These are phyloP conservation scores for Phocoena phocoena DNA, from an alignment of 2,113 vertebrate genomes.

Conservation along the genomic window DNA sequence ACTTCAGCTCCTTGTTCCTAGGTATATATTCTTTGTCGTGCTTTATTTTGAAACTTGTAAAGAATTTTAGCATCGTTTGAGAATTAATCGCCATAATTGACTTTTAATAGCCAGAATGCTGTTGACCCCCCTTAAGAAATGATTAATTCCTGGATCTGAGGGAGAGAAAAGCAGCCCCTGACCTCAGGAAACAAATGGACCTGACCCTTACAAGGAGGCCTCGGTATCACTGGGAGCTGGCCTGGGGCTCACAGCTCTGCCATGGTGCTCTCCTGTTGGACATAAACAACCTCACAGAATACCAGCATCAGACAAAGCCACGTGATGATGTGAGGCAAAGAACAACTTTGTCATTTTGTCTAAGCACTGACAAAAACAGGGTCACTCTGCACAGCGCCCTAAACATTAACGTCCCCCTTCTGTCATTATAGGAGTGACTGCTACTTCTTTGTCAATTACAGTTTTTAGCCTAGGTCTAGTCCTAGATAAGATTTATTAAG, in stretches of 20 bases:
- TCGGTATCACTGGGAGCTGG: neutral
- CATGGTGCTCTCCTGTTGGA: neutral
- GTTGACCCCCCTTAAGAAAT: neutral
- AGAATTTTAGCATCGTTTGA: neutral
- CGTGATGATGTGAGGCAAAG: neutral
- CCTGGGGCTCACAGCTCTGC: neutral
- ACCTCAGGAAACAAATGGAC: neutral
- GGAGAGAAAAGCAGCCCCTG: neutral
- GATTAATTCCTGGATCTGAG: slow-evolving; percentile 8
- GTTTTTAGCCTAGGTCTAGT: neutral
- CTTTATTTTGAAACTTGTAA: neutral
- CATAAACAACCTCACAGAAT: neutral
- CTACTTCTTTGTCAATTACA: neutral
- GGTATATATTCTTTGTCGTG: neutral
- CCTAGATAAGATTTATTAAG: neutral
- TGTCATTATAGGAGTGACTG: neutral
- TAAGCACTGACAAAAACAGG: slow-evolving; percentile 12
- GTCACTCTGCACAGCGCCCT: neutral
- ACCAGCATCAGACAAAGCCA: neutral
- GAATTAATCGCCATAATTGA: slow-evolving; percentile 36
- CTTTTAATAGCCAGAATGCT: slow-evolving; percentile 27
- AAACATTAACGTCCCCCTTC: neutral
- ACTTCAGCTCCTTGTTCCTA: neutral
- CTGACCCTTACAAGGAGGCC: neutral
- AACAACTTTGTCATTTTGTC: neutral